Base-by-base conservation (phyloP, 2,797 vertebrate species). In the Gallinago nigripennis region DNA sequence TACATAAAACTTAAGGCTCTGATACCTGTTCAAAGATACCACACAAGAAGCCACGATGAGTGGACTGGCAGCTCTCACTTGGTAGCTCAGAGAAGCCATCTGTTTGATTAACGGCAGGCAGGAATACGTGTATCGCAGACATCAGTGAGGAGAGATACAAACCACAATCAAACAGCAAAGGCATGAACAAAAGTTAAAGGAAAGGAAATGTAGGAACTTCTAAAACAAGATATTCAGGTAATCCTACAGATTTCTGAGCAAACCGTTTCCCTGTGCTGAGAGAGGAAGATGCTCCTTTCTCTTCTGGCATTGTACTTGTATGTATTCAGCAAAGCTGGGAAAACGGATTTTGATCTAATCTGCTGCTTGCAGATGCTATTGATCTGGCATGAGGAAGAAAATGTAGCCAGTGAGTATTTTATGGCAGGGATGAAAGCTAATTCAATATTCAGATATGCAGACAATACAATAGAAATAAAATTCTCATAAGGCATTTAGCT, bases 391-490 rank as follows among this genome's bases (percentile, higher is more conserved):
- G 16, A 85, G 70, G 43, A 86, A 57, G 39, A 48, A 87, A 82
- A 82, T 48, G 60, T 66, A 84, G 50, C 17, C 65, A 83, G 37
- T 28, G 61, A 76, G 17, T 33, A 73, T 65, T 89, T 91, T 45
- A 80, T 30, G 28, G 50, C 16, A 66, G 43, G 15, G 43, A 82
- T 93, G 54, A 88, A 82, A 92, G 70, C n/a, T 85, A 96, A 86
- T 92, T 94, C 70, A 86, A 33, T 79, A 87, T 93, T 76, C 75
- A 83, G 77, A 73, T 68, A 89, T 4, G 16, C 30, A 90, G 78
- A 89, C 72, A 94, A 79, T 61, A 70, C 23, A 86, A 64, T 24
- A 84, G 69, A 93, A 90, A 87, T 69, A 77, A 89, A 82, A 56
- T 50, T 92, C 73, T 91, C 4, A 0, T 58, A 92, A 65, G 53